Conservation (phyloP, 2,113 vertebrate species). For the Sapayoa aenigma region DNA sequence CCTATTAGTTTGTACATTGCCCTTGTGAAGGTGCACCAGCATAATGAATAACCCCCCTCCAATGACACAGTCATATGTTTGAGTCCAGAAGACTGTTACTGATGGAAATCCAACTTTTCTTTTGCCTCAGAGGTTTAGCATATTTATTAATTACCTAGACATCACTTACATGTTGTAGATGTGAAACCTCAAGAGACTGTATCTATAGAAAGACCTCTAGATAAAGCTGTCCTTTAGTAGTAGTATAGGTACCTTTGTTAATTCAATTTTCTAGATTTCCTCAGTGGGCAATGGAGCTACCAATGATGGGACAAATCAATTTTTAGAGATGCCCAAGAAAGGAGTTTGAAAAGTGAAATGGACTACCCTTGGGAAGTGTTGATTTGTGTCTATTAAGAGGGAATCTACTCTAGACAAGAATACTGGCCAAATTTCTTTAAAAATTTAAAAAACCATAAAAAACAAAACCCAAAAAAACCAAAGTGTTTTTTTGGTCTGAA, state of each 20-base stretch:
- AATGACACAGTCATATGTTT: not conserved
- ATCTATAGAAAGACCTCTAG: not conserved
- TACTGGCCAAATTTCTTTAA: not conserved
- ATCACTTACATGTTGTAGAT: not conserved
- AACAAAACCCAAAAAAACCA: not conserved
- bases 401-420: not conserved
- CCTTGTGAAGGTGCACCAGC: not conserved
- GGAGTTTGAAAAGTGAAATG: not conserved
- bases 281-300: not conserved
- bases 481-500: not conserved
- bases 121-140: not conserved
- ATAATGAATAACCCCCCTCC: not conserved
- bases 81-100: not conserved
- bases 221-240: not conserved
- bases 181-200: not conserved
- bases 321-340: not conserved
- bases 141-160: not conserved
- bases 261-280: not conserved
- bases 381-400: not conserved
- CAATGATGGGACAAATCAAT: not conserved
- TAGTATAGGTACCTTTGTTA: not conserved
- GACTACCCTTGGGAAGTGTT: not conserved
- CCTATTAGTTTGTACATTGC: not conserved
- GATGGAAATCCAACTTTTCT: not conserved
- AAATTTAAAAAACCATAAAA: too few species aligned